phyloP scores from a whole-genome alignment of 1,140 invertebrate species.

The Drosophila cardini region DNA sequence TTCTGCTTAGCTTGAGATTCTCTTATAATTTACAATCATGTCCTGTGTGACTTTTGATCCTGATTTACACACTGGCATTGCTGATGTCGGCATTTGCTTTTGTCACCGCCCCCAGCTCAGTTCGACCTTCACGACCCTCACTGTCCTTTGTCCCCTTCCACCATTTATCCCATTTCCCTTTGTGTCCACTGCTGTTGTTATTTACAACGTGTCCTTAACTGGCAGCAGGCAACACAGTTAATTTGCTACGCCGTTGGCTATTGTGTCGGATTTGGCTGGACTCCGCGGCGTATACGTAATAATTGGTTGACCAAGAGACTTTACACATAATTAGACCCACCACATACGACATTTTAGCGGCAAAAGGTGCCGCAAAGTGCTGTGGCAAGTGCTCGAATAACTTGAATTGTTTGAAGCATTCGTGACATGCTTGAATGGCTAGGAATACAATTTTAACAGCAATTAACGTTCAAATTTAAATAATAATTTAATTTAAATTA shows the following conservation, averaged over 20 bases:
- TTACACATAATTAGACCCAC: slow-evolving; percentile 58
- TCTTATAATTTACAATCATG: slow-evolving; percentile 77
- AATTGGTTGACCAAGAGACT: slow-evolving; percentile 50
- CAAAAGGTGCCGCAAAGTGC: neutral
- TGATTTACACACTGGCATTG: slow-evolving; percentile 70
- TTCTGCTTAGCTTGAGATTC: slow-evolving; percentile 63
- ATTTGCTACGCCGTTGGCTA: slow-evolving; percentile 65
- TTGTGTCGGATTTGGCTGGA: slow-evolving; percentile 20
- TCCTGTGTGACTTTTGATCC: slow-evolving; percentile 68
- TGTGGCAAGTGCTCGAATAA: neutral
- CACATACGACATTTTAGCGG: slow-evolving; percentile 43
- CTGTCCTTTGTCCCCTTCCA: no score
- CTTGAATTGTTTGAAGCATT: neutral
- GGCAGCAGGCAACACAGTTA: slow-evolving; percentile 54
- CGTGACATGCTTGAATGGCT: neutral
- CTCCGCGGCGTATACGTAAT: slow-evolving; percentile 61
- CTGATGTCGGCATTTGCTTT: slow-evolving; percentile 74
- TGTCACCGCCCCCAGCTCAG: neutral
- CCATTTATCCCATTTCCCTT: neutral
- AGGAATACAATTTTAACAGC: neutral
- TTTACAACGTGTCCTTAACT: slow-evolving; percentile 65
- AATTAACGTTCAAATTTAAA: neutral
- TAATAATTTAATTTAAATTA: neutral
- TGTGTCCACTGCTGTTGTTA: slow-evolving; percentile 55
- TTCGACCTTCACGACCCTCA: no score